These are phyloP conservation scores for Chymomyza costata DNA, from an alignment of 1,140 invertebrate species.

Conservation along the genomic window DNA sequence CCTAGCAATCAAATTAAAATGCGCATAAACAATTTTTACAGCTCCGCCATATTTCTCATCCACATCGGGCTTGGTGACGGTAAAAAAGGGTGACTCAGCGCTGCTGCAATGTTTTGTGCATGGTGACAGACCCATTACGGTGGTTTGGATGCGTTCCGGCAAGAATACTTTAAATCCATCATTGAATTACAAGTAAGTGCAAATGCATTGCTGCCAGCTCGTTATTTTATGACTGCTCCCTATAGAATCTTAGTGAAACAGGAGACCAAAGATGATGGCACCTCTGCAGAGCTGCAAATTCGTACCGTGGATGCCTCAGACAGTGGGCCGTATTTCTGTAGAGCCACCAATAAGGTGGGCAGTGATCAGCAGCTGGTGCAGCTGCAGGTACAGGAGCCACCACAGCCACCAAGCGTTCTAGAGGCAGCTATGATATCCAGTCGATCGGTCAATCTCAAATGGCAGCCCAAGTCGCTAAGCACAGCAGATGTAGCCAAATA, in stretches of 20 bases:
- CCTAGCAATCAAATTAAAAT: constrained; percentile 30
- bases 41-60: constrained; percentile 84
- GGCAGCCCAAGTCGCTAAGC: constrained; percentile 83
- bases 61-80: constrained; percentile 81
- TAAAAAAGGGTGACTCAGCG: constrained; percentile 85
- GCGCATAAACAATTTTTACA: constrained; percentile 65
- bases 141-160: constrained; percentile 84
- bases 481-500: constrained; percentile 84
- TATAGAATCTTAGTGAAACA: constrained; percentile 82
- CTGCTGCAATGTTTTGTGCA: constrained; percentile 86
- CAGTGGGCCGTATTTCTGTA: constrained; percentile 88
- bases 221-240: constrained; percentile 7
- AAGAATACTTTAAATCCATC: constrained; percentile 82
- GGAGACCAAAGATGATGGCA: constrained; percentile 81
- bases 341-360: constrained; percentile 88
- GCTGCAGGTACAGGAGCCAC: constrained; percentile 88
- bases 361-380: constrained; percentile 88
- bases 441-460: constrained; percentile 83
- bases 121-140: constrained; percentile 88
- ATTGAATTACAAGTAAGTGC: constrained; percentile 80
- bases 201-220: constrained; percentile 7
- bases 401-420: constrained; percentile 81
- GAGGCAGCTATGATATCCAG: constrained; percentile 83
- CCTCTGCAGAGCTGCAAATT: constrained; percentile 84
- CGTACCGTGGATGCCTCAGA: constrained; percentile 83